Percentiles rank a stretch among this genome's conserved stretches.
Conservation (phyloP, 2,888 invertebrate species). For the Trichopria drosophilae region DNA sequence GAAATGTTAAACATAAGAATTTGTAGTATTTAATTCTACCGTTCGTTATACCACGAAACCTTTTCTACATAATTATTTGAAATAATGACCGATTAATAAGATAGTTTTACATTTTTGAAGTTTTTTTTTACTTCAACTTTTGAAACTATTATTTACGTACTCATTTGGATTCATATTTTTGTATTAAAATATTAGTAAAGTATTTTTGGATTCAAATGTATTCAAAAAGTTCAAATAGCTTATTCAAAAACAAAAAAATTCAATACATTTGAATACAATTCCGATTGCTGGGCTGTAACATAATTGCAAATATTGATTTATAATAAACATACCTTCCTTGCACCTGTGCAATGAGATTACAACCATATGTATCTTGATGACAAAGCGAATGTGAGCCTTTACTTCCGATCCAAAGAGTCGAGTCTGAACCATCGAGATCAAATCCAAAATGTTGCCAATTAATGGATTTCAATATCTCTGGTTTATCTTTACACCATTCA, state of each 20-base stretch:
- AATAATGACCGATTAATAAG: no score
- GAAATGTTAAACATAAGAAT: no score
- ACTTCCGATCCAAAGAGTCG: slow-evolving; percentile 87
- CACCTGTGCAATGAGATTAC: slow-evolving; percentile 88
- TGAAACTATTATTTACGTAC: no score
- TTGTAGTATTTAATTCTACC: no score
- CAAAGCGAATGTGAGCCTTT: slow-evolving; percentile 88
- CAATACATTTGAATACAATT: background rate
- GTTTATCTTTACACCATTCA: slow-evolving; percentile 66
- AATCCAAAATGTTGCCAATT: slow-evolving; percentile 76
- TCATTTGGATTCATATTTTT: no score
- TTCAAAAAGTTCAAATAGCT: background rate
- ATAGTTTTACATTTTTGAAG: no score
- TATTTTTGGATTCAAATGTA: background rate
- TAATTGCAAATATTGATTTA: background rate
- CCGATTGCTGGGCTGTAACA: no score
- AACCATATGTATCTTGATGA: slow-evolving; percentile 93
- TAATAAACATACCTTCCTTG: slow-evolving; percentile 70
- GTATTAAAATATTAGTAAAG: no score
- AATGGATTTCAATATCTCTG: slow-evolving; percentile 63
- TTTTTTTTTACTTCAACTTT: no score
- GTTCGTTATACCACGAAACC: no score
- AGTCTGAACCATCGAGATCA: slow-evolving; percentile 68
- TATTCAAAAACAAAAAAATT: background rate
- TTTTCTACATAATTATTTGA: no score